These are phyloP conservation scores for Oryzias celebensis DNA, from an alignment of 2,113 vertebrate genomes.

Conservation along the genomic window DNA sequence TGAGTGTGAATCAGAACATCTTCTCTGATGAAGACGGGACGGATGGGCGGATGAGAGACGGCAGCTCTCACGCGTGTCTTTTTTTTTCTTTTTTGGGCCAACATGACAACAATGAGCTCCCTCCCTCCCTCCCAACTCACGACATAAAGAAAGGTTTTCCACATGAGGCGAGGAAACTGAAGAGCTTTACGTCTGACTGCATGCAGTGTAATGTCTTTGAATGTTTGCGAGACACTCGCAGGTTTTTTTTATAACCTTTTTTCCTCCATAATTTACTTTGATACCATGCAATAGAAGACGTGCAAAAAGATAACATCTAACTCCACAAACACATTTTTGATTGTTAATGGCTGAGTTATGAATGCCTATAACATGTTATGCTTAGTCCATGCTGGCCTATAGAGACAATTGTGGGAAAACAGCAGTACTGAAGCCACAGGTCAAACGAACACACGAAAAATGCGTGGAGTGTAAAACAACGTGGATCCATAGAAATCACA, in stretches of 20 bases:
- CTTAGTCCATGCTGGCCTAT: constrained; percentile 84
- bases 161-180: constrained; percentile 75
- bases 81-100: constrained; percentile 62
- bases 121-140: constrained; percentile 63
- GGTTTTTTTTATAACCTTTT: constrained; percentile 52
- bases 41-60: constrained; percentile 56
- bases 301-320: constrained; percentile 85
- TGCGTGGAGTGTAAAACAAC: constrained; percentile 80
- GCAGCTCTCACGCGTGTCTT: constrained; percentile 45
- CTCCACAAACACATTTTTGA: constrained; percentile 82
- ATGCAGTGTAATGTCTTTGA: constrained; percentile 79
- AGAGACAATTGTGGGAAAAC: constrained; percentile 81
- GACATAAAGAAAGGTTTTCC: constrained; percentile 47
- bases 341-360: constrained; percentile 83
- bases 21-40: constrained; percentile 51
- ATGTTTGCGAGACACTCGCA: constrained; percentile 70
- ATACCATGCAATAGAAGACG: constrained; percentile 85
- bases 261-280: constrained; percentile 77
- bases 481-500: constrained; percentile 80
- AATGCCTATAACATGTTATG: constrained; percentile 84
- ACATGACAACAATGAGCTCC: constrained; percentile 75
- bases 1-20: constrained; percentile 21
- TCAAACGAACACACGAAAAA: constrained; percentile 81
- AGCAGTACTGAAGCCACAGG: constrained; percentile 83
- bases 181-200: constrained; percentile 75